Evolutionary conservation across 37 sponge, comb jelly and placozoan genomes (phyloP).

Genomic region (Ianthella basta): DNA sequence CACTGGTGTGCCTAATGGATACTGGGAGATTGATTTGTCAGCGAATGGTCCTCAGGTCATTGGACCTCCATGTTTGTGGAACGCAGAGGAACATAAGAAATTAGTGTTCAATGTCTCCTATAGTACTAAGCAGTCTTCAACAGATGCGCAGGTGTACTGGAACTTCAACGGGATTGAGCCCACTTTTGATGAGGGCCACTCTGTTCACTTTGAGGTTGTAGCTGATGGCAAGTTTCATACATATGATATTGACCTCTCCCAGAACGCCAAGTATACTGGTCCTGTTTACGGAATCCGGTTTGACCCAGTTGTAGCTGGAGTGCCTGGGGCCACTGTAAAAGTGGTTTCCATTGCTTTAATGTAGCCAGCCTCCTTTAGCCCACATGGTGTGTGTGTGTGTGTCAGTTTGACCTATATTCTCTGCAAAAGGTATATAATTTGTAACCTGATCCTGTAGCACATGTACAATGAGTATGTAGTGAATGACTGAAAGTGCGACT

Average conservation of each 20-base stretch:
- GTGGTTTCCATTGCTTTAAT: not conserved
- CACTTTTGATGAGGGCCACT: conserved; percentile 11
- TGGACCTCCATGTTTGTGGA: conserved; percentile 37
- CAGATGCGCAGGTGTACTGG: conserved; percentile 32
- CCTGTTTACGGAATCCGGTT: conserved; percentile 21
- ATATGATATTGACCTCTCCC: conserved; percentile 23
- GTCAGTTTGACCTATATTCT: no score
- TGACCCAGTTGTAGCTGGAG: conserved; percentile 36
- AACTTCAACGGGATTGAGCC: not conserved
- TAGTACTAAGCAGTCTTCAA: conserved; percentile 2
- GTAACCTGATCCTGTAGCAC: no score
- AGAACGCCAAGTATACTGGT: conserved; percentile 15
- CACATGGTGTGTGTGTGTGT: not conserved
- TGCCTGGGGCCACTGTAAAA: conserved; percentile 21
- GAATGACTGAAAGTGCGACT: no score
- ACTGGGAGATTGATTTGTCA: conserved; percentile 27
- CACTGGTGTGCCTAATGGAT: conserved; percentile 26
- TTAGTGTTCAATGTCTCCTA: conserved; percentile 27
- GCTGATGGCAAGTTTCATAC: conserved; percentile 25
- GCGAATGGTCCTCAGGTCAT: conserved; percentile 18
- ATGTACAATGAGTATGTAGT: no score
- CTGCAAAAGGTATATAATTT: no score
- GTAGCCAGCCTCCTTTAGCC: not conserved
- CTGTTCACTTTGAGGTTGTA: conserved; percentile 12
- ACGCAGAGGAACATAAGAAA: conserved; percentile 17